Evolutionary conservation across 1,140 invertebrate species (phyloP), one percentile per base, ranked within the genome.

Genomic region (Drosophila sp.): DNA sequence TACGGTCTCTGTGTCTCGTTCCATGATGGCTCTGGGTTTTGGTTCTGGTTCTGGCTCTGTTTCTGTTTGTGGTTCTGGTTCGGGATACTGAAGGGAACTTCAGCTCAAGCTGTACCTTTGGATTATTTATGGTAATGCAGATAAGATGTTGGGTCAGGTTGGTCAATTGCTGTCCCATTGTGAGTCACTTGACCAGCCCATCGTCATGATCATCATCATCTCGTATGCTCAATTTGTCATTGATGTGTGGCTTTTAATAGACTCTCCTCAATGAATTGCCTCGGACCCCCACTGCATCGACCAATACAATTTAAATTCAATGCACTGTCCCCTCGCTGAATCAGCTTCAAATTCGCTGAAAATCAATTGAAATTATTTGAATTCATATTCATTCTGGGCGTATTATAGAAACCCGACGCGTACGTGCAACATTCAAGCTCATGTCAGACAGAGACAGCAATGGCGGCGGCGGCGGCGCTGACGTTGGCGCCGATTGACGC

Each of bases 61-160:
- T 27, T 14, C 8, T 18, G 57, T 58, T 25, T 36, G 32, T 38
- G 48, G n/a, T 29, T 29, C 25, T n/a, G 50, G 29, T 18, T 34
- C 27, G 56, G 27, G 14, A 41, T 34, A 78, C 51, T 53, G 45
- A 27, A 46, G 21, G 56, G 57, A 54, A 70, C 69, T 51, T 58
- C 41, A 11, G 46, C 14, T 43, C 16, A 40, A 63, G 50, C 36
- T 57, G 61, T 76, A 69, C 67, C 64, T 80, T 48, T 32, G 29
- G 41, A 29, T 87, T 87, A 82, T 86, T 86, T 82, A 86, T 86
- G 71, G 62, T 14, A 25, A 54, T 74, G 78, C 58, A 76, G 82
- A 86, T 89, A 86, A 86, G 82, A 87, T 76, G 79, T 45, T 56
- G 67, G 72, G 65, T 51, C 70, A 56, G 45, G 43, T 58, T 46